Evolutionary conservation across 2,888 invertebrate genomes (phyloP).

Genomic region (Brachyptera risi): DNA sequence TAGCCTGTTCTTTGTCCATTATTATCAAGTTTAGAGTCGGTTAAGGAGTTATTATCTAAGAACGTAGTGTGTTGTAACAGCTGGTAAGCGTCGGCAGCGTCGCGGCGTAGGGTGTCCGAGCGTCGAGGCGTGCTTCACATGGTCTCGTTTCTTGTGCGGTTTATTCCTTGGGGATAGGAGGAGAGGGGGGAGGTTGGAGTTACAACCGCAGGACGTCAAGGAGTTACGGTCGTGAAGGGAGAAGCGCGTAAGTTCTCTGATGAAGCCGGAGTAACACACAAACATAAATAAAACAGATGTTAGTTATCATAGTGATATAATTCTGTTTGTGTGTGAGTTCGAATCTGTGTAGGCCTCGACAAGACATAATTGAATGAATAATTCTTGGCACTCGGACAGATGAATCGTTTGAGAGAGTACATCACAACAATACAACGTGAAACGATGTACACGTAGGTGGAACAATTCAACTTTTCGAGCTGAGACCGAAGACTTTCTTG

Average conservation of each 20-base stretch:
- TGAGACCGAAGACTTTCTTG: background rate
- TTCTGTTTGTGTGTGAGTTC: no score
- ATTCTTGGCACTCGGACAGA: background rate
- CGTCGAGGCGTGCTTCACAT: conserved; percentile 1
- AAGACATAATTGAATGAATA: background rate
- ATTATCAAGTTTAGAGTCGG: conserved; percentile 22
- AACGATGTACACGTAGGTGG: background rate
- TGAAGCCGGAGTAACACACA: no score
- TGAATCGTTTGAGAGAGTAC: background rate
- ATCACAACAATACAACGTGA: background rate
- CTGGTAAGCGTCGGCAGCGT: conserved; percentile 5
- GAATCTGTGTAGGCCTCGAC: no score
- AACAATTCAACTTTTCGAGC: background rate
- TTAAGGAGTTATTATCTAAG: conserved; percentile 19
- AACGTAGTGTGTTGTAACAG: conserved; percentile 8
- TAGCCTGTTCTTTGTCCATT: conserved; percentile 20
- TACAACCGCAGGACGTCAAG: background rate
- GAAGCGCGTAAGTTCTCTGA: no score
- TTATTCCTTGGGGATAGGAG: conserved; percentile 8
- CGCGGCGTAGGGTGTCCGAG: conserved; percentile 11
- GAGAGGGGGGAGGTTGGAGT: no score
- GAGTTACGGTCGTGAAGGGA: no score
- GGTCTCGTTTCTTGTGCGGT: background rate
- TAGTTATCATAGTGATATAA: no score
- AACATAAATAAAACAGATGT: no score